Evolutionary conservation across 2,797 vertebrate species (phyloP).

Genomic region (Leptatherina wallacei): DNA sequence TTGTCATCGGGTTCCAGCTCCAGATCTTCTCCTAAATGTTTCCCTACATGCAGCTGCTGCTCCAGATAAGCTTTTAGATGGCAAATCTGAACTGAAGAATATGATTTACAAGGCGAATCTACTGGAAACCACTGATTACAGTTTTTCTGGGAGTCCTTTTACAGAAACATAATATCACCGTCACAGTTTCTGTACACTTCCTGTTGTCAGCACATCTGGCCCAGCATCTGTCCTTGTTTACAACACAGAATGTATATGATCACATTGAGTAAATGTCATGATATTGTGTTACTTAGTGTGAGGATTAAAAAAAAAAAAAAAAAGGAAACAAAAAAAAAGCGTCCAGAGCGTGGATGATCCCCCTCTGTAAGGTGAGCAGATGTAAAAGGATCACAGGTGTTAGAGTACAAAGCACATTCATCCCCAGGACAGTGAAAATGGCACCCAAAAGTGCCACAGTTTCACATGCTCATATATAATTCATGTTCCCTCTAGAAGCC

Average conservation of each 20-base stretch:
- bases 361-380: slow-evolving; percentile 68
- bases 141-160: slow-evolving; percentile 45
- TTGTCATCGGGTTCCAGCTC: slow-evolving; percentile 9
- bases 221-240: slow-evolving; percentile 76
- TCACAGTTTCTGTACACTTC: slow-evolving; percentile 58
- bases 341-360: slow-evolving; percentile 29
- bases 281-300: slow-evolving; percentile 73
- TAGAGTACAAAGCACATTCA: slow-evolving; percentile 63
- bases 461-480: slow-evolving; percentile 76
- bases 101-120: slow-evolving; percentile 25
- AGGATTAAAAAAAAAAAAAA: slow-evolving; percentile 33
- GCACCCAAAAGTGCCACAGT: slow-evolving; percentile 61
- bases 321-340: slow-evolving; percentile 8
- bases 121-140: slow-evolving; percentile 28
- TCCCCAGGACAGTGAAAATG: slow-evolving; percentile 62
- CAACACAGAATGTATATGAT: slow-evolving; percentile 69
- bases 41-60: slow-evolving; percentile 11
- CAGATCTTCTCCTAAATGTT: background rate
- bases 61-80: slow-evolving; percentile 38
- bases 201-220: slow-evolving; percentile 73
- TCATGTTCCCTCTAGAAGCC: slow-evolving; percentile 60
- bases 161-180: slow-evolving; percentile 66
- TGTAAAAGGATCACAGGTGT: slow-evolving; percentile 74
- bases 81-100: slow-evolving; percentile 17
- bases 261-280: slow-evolving; percentile 73